Conservation (phyloP, 2,888 invertebrate genomes). For the Listrodromus nycthemerus region DNA sequence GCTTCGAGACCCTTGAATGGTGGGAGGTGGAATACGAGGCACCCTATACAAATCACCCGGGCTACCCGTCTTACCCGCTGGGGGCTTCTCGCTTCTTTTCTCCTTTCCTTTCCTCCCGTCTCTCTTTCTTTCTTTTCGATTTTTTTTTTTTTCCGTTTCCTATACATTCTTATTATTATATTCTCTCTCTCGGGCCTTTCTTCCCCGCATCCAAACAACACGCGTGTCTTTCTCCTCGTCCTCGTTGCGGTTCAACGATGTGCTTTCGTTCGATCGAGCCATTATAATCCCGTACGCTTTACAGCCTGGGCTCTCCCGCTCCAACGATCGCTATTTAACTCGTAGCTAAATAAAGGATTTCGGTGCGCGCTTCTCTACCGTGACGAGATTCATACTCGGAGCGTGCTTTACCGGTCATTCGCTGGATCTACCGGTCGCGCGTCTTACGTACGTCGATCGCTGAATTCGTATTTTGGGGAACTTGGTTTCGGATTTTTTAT, state of each 20-base stretch:
- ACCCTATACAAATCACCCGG: slow-evolving; percentile 84
- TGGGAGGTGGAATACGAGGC: slow-evolving; percentile 80
- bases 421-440: too few relatives aligned
- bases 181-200: slow-evolving; percentile 36
- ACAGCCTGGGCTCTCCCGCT: slow-evolving; percentile 50
- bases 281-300: slow-evolving; percentile 60
- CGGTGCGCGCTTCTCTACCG: too few relatives aligned
- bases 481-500: too few relatives aligned
- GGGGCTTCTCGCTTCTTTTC: slow-evolving; percentile 71
- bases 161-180: slow-evolving; percentile 54
- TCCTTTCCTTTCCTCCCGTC: slow-evolving; percentile 67
- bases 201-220: slow-evolving; percentile 14
- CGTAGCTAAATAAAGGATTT: too few relatives aligned
- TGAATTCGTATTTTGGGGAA: too few relatives aligned
- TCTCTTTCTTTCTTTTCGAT: slow-evolving; percentile 59
- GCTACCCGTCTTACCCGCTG: slow-evolving; percentile 83
- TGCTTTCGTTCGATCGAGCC: slow-evolving; percentile 55
- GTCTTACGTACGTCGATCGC: too few relatives aligned
- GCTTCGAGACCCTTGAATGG: slow-evolving; percentile 71
- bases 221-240: slow-evolving; percentile 7
- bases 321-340: not conserved
- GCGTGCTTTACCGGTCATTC: too few relatives aligned
- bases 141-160: slow-evolving; percentile 46
- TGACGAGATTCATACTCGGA: too few relatives aligned
- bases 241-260: slow-evolving; percentile 33